Evolutionary conservation across 2,888 invertebrate genomes (phyloP), one percentile per base, ranked within the genome.

Genomic region (Pheosia gnoma): DNA sequence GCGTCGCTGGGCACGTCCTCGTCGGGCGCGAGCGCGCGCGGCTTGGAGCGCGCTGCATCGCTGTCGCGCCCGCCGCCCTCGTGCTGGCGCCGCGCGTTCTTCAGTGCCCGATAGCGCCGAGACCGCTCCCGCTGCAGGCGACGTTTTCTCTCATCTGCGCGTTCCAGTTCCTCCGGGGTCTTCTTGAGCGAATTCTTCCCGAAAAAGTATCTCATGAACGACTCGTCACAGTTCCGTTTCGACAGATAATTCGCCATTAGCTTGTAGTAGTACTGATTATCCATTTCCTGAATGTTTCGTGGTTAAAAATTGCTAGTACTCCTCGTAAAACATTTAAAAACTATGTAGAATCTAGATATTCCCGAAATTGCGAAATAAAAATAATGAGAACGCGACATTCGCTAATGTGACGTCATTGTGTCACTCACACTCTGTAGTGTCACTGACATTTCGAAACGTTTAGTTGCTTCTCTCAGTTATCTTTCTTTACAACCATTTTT

Each of bases 141-240:
- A 54, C 93, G 83, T 75, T 93, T 93, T 45, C 93, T 84, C 68
- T 93, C 93, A 59, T 93, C 93, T 1, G 93, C 93, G 5, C 92
- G 84, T 74, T 93, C 93, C 9, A 93, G 70, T 70, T 93, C 93
- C 60, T 92, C 93, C 4, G 93, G 89, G 8, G 91, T 88, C 79
- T 92, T 93, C 80, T 91, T 93, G 57, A 87, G 65, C 6, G 92
- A 84, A 71, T 89, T 93, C 76, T 93, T 93, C 51, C 93, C 93
- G 67, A 93, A 93, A 75, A 93, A 93, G 79, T 93, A 93, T 70
- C 93, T 86, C 90, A 93, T 92, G 75, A 93, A 93, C 60, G 93
- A 93, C 80, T 93, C 93, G 81, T 93, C 93, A 76, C 93, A 93
- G 81, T 93, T 93, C 58, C 91, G 83, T 84, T 93, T 93, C 36